Percentiles rank a stretch among this genome's conserved stretches.
Conservation (phyloP, 2,113 vertebrate species). For the Plectropomus leopardus region DNA sequence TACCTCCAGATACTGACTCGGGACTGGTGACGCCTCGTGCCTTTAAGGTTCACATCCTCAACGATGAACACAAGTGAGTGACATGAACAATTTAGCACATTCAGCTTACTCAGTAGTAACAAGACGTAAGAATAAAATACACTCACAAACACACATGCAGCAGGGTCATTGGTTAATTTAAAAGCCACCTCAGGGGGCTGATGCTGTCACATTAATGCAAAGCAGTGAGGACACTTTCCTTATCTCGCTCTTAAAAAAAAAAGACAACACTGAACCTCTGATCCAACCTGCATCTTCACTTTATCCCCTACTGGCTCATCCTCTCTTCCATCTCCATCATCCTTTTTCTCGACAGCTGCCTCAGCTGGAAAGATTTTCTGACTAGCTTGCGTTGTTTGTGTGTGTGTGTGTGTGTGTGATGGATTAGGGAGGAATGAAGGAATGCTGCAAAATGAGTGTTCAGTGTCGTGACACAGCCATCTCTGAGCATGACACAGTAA, state of each 20-base stretch:
- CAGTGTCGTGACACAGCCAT: background rate
- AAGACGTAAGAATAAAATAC: background rate
- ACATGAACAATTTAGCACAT: background rate
- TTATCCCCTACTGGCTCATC: conserved; percentile 23
- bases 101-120: background rate
- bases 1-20: conserved; percentile 87
- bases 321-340: background rate
- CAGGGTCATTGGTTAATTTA: background rate
- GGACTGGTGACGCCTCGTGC: conserved; percentile 88
- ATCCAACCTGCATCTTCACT: conserved; percentile 3
- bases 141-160: background rate
- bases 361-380: conserved; percentile 10
- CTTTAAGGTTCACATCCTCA: conserved; percentile 97
- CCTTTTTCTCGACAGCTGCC: conserved; percentile 37
- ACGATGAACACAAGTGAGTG: conserved; percentile 97
- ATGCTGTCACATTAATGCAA: background rate
- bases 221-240: conserved; percentile 15
- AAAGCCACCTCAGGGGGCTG: background rate
- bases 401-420: background rate
- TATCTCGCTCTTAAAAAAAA: background rate
- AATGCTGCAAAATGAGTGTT: conserved; percentile 1
- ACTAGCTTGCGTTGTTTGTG: background rate
- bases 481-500: conserved; percentile 40
- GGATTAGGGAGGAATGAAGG: conserved; percentile 1
- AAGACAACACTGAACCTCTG: conserved; percentile 2